Evolutionary conservation across 2,888 invertebrate species (phyloP).

Genomic region (Tachina grossa): DNA sequence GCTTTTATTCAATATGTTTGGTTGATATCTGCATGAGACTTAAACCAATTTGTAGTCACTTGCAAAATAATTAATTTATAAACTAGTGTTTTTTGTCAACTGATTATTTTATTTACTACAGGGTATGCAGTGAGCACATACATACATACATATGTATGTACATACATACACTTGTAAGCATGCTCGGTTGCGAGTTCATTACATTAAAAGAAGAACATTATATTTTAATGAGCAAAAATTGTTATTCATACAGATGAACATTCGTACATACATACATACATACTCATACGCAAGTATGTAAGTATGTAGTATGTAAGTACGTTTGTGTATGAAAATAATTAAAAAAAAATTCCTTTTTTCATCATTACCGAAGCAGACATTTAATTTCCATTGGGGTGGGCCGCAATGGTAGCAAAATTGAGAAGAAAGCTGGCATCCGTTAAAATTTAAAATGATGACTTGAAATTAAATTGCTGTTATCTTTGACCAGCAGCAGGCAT

Average conservation of each 20-base stretch:
- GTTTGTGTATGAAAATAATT: conserved; percentile 24
- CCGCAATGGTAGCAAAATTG: conserved; percentile 20
- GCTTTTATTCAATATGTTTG: too few species aligned
- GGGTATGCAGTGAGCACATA: neutral
- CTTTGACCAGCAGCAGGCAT: conserved; percentile 79
- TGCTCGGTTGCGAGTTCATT: conserved; percentile 39
- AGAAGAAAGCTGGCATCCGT: conserved; percentile 75
- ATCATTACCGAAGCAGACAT: conserved; percentile 71
- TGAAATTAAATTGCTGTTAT: conserved; percentile 81
- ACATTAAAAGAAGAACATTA: conserved; percentile 76
- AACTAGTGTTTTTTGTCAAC: too few species aligned
- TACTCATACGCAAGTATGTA: neutral
- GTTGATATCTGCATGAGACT: too few species aligned
- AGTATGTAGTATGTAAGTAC: neutral
- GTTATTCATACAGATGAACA: conserved; percentile 68
- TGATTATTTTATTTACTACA: too few species aligned
- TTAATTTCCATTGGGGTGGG: conserved; percentile 36
- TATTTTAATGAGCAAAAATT: conserved; percentile 82
- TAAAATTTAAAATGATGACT: conserved; percentile 82
- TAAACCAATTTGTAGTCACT: too few species aligned
- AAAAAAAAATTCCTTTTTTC: conserved; percentile 23
- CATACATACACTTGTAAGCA: conserved; percentile 2
- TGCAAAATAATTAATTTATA: too few species aligned
- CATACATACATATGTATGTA: neutral
- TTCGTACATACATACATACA: neutral